A percentile compares a stretch with the other conserved stretches of the same genome.
Conservation (phyloP, 1,140 invertebrate species). For the Colletes gigas region DNA sequence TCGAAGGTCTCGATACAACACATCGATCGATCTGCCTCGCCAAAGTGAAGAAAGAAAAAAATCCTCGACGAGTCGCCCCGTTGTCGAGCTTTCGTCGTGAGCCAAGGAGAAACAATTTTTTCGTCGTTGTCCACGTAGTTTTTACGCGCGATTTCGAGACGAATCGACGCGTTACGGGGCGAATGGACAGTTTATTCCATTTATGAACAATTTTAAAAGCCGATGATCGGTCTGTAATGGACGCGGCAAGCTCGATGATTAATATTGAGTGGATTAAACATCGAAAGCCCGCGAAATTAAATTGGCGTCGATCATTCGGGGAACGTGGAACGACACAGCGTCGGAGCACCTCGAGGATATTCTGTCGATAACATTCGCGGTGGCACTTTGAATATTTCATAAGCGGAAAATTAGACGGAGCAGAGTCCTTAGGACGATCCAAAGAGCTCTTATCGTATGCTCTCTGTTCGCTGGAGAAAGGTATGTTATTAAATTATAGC, state of each 20-base stretch:
- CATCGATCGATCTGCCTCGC: neutral
- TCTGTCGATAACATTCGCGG: neutral
- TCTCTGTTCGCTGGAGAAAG: too few species aligned
- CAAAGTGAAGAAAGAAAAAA: neutral
- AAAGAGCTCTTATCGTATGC: neutral
- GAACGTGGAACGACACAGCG: neutral
- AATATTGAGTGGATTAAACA: constrained; percentile 45
- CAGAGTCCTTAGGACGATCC: neutral
- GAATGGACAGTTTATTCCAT: constrained; percentile 28
- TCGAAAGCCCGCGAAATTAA: constrained; percentile 39
- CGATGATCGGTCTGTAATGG: neutral
- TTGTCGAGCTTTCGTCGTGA: neutral
- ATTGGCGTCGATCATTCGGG: constrained; percentile 36
- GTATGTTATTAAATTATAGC: neutral
- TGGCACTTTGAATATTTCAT: neutral
- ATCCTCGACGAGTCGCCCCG: neutral
- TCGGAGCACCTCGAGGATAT: constrained; percentile 4
- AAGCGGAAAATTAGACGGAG: neutral
- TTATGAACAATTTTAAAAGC: constrained; percentile 20
- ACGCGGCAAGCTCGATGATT: constrained; percentile 11
- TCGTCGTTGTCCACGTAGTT: neutral
- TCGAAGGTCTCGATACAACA: neutral
- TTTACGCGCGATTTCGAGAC: constrained; percentile 13
- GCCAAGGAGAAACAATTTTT: neutral
- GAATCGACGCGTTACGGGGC: constrained; percentile 5